These are phyloP conservation scores for Lutjanus erythropterus DNA, from an alignment of 2,113 vertebrate species.

Conservation along the genomic window DNA sequence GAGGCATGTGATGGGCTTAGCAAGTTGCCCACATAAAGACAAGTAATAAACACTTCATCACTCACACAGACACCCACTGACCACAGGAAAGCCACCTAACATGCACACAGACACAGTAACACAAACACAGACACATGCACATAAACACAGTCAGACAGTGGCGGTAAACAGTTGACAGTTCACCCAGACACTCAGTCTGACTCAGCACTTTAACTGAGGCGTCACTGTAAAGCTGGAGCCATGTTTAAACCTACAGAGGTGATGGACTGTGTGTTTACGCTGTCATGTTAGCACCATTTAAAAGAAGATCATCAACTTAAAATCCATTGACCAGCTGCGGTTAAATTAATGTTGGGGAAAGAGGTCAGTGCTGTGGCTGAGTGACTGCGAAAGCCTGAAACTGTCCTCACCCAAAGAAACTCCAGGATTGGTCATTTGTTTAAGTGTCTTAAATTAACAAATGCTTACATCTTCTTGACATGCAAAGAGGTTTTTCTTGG, in stretches of 20 bases:
- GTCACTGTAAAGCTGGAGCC: constrained; percentile 24
- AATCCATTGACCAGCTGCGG: background rate
- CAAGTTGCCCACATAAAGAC: constrained; percentile 11
- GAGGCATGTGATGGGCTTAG: background rate
- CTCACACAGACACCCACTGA: constrained; percentile 15
- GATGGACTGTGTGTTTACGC: constrained; percentile 11
- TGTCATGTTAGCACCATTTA: constrained; percentile 3
- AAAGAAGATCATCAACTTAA: constrained; percentile 5
- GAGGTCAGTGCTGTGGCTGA: constrained; percentile 5
- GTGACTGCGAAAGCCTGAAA: background rate
- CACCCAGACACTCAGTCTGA: constrained; percentile 52
- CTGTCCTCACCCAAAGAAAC: background rate
- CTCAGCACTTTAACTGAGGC: constrained; percentile 17
- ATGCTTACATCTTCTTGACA: background rate
- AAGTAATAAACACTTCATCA: constrained; percentile 27
- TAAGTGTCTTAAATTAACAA: background rate
- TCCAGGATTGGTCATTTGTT: background rate
- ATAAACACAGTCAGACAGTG: constrained; percentile 61
- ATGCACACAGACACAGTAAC: constrained; percentile 40
- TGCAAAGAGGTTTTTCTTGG: background rate
- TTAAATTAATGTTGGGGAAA: background rate
- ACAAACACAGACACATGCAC: constrained; percentile 63
- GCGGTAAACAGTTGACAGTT: constrained; percentile 69
- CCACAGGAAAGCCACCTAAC: constrained; percentile 42
- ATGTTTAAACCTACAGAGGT: constrained; percentile 27